phyloP scores from a whole-genome alignment of 2,888 invertebrate species.

The Beris chalybata region DNA sequence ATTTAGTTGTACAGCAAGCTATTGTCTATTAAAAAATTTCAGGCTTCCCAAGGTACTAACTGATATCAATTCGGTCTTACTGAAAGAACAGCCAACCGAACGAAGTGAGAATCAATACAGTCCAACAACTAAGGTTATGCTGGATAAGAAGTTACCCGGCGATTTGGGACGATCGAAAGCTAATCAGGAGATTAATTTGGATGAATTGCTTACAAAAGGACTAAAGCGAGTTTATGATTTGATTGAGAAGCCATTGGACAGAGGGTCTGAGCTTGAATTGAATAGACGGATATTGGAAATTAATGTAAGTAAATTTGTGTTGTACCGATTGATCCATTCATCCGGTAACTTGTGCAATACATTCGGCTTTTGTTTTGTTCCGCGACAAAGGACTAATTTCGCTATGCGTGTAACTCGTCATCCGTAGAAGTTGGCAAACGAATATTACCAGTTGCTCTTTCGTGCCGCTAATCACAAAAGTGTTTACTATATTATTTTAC shows the following conservation, averaged over 20 bases:
- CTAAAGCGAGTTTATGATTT: slow-evolving; percentile 54
- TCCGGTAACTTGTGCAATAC: too few relatives aligned
- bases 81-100: slow-evolving; percentile 28
- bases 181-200: slow-evolving; percentile 46
- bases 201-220: slow-evolving; percentile 53
- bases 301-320: slow-evolving; percentile 48
- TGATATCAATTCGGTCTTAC: slow-evolving; percentile 9
- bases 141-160: slow-evolving; percentile 38
- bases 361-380: too few relatives aligned
- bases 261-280: slow-evolving; percentile 49
- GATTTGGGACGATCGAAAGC: slow-evolving; percentile 34
- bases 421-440: too few relatives aligned
- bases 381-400: too few relatives aligned
- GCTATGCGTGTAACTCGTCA: too few relatives aligned
- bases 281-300: slow-evolving; percentile 52
- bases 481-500: too few relatives aligned
- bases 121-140: slow-evolving; percentile 29
- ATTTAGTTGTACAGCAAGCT: background rate
- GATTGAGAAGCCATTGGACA: slow-evolving; percentile 52
- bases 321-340: too few relatives aligned
- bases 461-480: too few relatives aligned
- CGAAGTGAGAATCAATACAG: slow-evolving; percentile 30
- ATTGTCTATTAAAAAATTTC: slow-evolving; percentile 15
- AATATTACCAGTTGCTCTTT: too few relatives aligned
- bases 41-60: slow-evolving; percentile 32